Evolutionary conservation across 2,113 vertebrate genomes (phyloP).

Genomic region (Eleginops maclovinus): DNA sequence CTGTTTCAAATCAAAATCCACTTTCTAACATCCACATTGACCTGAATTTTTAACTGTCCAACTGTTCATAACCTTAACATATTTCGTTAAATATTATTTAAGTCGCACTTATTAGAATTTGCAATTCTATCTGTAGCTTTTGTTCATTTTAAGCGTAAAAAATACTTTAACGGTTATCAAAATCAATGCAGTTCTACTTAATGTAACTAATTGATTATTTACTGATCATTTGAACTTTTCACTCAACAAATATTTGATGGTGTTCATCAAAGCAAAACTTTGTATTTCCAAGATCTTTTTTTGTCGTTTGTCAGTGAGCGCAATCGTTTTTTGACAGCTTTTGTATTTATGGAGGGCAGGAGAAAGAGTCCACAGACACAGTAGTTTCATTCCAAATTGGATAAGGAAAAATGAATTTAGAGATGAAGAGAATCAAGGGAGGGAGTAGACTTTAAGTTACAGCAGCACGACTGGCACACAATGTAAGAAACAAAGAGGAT

Average conservation of each 20-base stretch:
- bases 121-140: no score
- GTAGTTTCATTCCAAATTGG: slow-evolving; percentile 28
- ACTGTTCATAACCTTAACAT: no score
- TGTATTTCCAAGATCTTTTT: not conserved
- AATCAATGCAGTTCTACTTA: not conserved
- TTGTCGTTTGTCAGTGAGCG: slow-evolving; percentile 5
- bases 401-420: slow-evolving; percentile 58
- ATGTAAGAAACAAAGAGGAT: slow-evolving; percentile 38
- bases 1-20: no score
- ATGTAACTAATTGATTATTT: not conserved
- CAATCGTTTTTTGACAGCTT: slow-evolving; percentile 1
- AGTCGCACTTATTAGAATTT: no score
- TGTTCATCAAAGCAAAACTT: not conserved
- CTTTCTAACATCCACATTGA: no score
- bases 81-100: no score
- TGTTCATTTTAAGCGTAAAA: not conserved
- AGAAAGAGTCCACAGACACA: not conserved
- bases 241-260: not conserved
- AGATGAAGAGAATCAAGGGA: slow-evolving; percentile 42
- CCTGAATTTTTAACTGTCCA: no score
- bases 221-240: not conserved
- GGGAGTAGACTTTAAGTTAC: slow-evolving; percentile 25
- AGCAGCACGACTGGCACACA: slow-evolving; percentile 28
- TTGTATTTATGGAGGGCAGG: slow-evolving; percentile 13
- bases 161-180: not conserved